These are phyloP conservation scores for Oncorhynchus mykiss DNA, from an alignment of 2,113 vertebrate species.

Conservation along the genomic window DNA sequence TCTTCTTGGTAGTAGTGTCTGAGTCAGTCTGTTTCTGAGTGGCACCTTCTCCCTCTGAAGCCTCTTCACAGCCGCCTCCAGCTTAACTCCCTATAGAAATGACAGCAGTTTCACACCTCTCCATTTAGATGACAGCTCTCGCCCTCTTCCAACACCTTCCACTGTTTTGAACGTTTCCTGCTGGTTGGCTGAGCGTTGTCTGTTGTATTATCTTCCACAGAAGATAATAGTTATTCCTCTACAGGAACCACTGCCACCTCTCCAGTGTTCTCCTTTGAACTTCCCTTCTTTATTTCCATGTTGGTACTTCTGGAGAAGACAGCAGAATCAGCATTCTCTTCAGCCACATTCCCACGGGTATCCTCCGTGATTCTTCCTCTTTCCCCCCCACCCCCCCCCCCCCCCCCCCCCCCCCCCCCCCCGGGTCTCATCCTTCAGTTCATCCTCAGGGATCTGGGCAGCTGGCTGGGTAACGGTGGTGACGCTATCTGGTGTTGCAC, in stretches of 20 bases:
- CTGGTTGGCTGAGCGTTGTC: constrained; percentile 13
- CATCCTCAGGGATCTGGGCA: not conserved
- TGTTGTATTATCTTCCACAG: not conserved
- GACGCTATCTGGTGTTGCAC: not conserved
- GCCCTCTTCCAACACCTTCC: not conserved
- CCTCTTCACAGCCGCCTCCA: constrained; percentile 1
- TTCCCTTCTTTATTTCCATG: constrained; percentile 31
- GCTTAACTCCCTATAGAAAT: constrained; percentile 4
- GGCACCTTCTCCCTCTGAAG: not conserved
- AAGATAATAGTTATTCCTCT: not conserved
- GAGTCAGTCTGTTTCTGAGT: constrained; percentile 21
- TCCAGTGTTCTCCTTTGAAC: constrained; percentile 3
- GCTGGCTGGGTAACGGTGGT: not conserved
- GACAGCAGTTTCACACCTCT: not conserved
- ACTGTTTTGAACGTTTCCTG: constrained; percentile 51
- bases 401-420: not conserved
- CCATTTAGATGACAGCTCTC: not conserved
- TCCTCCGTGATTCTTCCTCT: constrained; percentile 18
- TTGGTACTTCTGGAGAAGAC: not conserved
- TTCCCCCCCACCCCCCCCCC: not conserved
- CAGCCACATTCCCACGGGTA: not conserved
- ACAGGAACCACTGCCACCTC: not conserved
- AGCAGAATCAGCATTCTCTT: not conserved
- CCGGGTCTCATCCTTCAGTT: constrained; percentile 12
- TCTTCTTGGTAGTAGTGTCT: constrained; percentile 35